Evolutionary conservation across 2,797 vertebrate species (phyloP).

Genomic region (Chaetophractus vellerosus): DNA sequence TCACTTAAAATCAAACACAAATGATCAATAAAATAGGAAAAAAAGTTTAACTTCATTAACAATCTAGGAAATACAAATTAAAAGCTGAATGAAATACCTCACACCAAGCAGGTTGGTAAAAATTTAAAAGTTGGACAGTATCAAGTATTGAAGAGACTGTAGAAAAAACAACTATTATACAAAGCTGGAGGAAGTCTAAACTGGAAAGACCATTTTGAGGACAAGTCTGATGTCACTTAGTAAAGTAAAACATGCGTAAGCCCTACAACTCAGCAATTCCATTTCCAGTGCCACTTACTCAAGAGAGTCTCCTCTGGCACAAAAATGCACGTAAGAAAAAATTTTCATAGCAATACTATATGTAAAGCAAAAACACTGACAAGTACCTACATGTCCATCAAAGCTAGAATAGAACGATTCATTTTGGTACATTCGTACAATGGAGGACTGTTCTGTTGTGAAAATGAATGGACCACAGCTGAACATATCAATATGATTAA

Average conservation of each 20-base stretch:
- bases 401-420: neutral
- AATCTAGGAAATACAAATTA: neutral
- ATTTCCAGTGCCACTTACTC: neutral
- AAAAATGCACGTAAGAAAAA: neutral
- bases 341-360: neutral
- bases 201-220: neutral
- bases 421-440: neutral
- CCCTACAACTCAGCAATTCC: neutral
- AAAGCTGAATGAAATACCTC: neutral
- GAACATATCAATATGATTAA: neutral
- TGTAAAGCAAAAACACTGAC: neutral
- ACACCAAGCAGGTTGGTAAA: neutral
- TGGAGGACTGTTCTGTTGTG: fast-evolving
- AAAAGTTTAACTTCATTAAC: neutral
- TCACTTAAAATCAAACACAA: conserved; percentile 10
- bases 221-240: neutral
- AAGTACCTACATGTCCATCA: neutral
- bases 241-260: neutral
- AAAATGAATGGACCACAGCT: neutral
- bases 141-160: neutral
- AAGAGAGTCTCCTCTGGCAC: neutral
- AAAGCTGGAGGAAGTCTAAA: neutral
- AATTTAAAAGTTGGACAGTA: neutral
- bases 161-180: neutral
- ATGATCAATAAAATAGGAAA: neutral